Conservation (phyloP, 2,113 vertebrate species). For the Myiopsitta monachus region DNA sequence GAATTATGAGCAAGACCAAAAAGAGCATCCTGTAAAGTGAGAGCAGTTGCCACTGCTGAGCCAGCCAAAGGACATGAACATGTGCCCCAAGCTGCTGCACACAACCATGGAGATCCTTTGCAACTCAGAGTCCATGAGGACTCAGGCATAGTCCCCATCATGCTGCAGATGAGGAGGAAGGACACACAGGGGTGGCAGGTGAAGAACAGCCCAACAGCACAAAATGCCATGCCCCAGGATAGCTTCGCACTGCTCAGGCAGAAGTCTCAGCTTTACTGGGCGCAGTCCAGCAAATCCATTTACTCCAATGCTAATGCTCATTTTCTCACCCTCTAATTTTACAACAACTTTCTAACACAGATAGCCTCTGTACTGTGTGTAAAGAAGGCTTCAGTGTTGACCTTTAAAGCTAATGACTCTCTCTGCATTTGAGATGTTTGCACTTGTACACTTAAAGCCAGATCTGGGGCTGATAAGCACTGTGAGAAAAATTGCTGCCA, state of each 20-base stretch:
- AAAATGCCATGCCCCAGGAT: background rate
- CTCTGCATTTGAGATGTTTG: background rate
- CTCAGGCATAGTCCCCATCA: rapidly evolving
- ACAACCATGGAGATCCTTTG: rapidly evolving
- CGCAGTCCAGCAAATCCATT: background rate
- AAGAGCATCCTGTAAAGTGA: background rate
- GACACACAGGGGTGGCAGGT: background rate
- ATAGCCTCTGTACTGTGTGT: background rate
- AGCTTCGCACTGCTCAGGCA: background rate
- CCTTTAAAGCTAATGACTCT: constrained; percentile 24
- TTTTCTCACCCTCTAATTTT: background rate
- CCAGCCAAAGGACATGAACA: background rate
- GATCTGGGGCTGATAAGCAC: background rate
- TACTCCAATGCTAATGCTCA: background rate
- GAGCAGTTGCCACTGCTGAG: background rate
- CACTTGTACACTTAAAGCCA: background rate
- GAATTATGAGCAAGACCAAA: background rate
- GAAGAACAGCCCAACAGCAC: background rate
- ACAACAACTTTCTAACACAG: background rate
- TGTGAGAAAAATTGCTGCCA: background rate
- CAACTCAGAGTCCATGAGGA: background rate
- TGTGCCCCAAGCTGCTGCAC: background rate
- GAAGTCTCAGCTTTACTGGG: background rate
- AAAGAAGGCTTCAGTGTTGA: background rate
- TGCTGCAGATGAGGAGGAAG: background rate